Percentiles rank a stretch among this genome's conserved stretches.
Evolutionary conservation across 1,140 invertebrate genomes (phyloP).

Genomic region (Pristionchus pacificus): DNA sequence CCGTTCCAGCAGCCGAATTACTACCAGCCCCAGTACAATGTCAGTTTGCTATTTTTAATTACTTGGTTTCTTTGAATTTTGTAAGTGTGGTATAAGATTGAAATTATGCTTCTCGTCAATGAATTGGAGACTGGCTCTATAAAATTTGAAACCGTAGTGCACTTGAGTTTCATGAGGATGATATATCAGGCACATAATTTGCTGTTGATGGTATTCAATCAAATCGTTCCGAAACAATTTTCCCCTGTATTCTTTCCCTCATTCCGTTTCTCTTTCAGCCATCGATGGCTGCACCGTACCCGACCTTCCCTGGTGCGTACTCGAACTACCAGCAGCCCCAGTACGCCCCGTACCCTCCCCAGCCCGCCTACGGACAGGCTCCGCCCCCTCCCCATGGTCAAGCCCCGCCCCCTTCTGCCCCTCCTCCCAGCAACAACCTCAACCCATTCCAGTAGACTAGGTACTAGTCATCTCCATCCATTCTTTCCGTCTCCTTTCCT

Average conservation of each 20-base stretch:
- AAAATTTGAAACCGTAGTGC: no score
- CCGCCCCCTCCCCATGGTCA: neutral
- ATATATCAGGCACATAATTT: neutral
- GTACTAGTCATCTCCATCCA: neutral
- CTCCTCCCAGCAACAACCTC: neutral
- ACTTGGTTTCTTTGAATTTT: no score
- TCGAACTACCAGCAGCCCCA: constrained; percentile 18
- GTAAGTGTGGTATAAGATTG: no score
- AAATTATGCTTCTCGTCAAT: no score
- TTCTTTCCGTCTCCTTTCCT: neutral
- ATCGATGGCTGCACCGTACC: constrained; percentile 23
- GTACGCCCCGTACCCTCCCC: neutral
- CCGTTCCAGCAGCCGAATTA: constrained; percentile 29
- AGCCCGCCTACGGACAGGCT: neutral
- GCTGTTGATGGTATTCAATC: neutral
- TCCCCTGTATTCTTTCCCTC: neutral
- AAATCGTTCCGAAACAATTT: neutral
- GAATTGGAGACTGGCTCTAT: no score
- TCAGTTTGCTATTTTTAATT: no score
- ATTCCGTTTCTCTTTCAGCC: constrained; percentile 1
- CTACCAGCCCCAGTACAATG: constrained; percentile 27
- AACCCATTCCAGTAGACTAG: neutral
- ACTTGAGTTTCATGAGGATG: neutral
- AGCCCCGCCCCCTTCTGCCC: neutral
- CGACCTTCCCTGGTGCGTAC: constrained; percentile 29